Percentiles rank a stretch among this genome's conserved stretches.
phyloP scores from a whole-genome alignment of 2,888 invertebrate genomes.

The Geotrupes spiniger region DNA sequence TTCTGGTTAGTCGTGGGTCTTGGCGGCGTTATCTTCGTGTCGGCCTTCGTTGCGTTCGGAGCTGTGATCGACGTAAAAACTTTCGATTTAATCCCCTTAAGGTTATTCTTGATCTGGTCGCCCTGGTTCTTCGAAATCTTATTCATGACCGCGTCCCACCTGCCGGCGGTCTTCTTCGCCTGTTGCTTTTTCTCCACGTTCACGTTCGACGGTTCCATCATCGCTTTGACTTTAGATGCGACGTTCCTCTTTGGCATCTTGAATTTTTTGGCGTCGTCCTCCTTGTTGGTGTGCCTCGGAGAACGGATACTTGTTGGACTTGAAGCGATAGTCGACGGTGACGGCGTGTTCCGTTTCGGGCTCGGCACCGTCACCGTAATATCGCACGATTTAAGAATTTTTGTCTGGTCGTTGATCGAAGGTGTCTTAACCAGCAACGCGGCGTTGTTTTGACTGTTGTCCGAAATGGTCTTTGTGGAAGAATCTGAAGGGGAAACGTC shows the following conservation, averaged over 20 bases:
- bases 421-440: slow-evolving; percentile 23
- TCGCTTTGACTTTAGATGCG: slow-evolving; percentile 71
- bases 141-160: slow-evolving; percentile 84
- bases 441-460: slow-evolving; percentile 51
- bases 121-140: slow-evolving; percentile 71
- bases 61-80: slow-evolving; percentile 44
- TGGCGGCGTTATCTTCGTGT: slow-evolving; percentile 2
- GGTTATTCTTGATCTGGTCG: slow-evolving; percentile 68
- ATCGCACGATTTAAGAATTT: slow-evolving; percentile 20
- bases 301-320: slow-evolving; percentile 41
- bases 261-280: slow-evolving; percentile 63
- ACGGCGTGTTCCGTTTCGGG: slow-evolving; percentile 41
- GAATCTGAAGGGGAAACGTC: slow-evolving; percentile 65
- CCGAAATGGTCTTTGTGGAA: slow-evolving; percentile 56
- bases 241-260: slow-evolving; percentile 79
- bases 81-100: slow-evolving; percentile 86
- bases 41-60: slow-evolving; percentile 17
- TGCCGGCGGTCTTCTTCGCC: slow-evolving; percentile 59
- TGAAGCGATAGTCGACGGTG: slow-evolving; percentile 38
- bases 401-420: slow-evolving; percentile 10
- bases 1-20: slow-evolving; percentile 33
- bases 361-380: slow-evolving; percentile 28
- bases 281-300: slow-evolving; percentile 46
- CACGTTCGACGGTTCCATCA: slow-evolving; percentile 62
- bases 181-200: slow-evolving; percentile 56